A percentile compares a stretch with the other conserved stretches of the same genome.
phyloP scores from a whole-genome alignment of 2,797 vertebrate species.

The Anabacerthia variegaticeps region DNA sequence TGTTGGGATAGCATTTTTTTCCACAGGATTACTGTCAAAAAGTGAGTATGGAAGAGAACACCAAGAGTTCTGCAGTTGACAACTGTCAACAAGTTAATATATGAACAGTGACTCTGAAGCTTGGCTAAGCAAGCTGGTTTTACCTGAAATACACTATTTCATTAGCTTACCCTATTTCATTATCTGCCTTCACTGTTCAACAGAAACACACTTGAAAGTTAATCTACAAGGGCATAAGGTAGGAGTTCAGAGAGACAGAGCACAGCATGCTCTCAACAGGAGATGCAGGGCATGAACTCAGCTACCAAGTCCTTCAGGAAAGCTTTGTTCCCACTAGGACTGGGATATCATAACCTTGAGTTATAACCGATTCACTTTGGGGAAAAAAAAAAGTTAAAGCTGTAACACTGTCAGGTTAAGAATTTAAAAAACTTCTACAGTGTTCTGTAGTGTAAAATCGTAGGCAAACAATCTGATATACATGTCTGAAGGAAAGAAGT shows the following conservation, averaged over 20 bases:
- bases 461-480: not conserved
- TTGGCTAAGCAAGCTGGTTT: not conserved
- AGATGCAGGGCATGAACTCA: not conserved
- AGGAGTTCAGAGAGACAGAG: not conserved
- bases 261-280: not conserved
- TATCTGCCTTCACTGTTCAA: not conserved
- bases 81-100: not conserved
- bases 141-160: not conserved
- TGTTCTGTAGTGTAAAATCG: not conserved
- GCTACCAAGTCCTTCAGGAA: not conserved
- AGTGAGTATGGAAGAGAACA: not conserved
- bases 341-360: not conserved
- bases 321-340: not conserved
- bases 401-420: not conserved
- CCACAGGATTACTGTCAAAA: not conserved
- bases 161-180: not conserved
- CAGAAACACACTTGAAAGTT: not conserved
- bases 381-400: not conserved
- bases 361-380: not conserved
- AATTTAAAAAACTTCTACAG: not conserved
- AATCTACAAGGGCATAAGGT: accelerated
- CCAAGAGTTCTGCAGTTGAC: not conserved
- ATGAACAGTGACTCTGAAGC: not conserved
- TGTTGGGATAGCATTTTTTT: not conserved
- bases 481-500: not conserved